phyloP scores from a whole-genome alignment of 2,113 vertebrate genomes.

The Ptychochromis oligacanthus region DNA sequence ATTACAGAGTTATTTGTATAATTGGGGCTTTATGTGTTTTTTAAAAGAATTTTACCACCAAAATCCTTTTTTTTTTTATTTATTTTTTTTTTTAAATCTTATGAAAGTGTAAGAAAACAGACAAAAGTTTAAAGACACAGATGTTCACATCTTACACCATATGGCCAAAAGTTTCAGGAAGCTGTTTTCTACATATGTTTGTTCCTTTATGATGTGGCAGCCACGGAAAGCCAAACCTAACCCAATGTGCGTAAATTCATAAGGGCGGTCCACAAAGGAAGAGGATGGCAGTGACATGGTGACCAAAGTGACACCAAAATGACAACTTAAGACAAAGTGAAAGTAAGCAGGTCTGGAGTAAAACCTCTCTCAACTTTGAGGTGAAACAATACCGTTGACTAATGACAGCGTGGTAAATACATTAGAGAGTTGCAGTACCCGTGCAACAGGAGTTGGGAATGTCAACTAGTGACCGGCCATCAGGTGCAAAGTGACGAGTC shows the following conservation, averaged over 20 bases:
- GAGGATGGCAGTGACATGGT: too few relatives aligned
- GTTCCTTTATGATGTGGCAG: neutral
- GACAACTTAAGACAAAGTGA: neutral
- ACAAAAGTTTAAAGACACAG: neutral
- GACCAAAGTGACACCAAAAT: neutral
- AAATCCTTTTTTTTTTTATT: too few relatives aligned
- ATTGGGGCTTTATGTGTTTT: neutral
- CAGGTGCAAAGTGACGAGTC: neutral
- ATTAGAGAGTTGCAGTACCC: neutral
- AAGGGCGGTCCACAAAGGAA: neutral
- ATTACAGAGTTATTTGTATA: slow-evolving; percentile 31
- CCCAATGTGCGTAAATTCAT: neutral
- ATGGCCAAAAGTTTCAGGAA: neutral
- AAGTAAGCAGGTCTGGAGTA: neutral
- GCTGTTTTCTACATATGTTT: neutral
- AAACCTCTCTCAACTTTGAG: neutral
- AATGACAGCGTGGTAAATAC: neutral
- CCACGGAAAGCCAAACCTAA: neutral
- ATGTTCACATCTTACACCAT: neutral
- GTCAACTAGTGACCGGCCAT: too few relatives aligned
- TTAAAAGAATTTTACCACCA: neutral
- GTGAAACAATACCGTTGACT: neutral
- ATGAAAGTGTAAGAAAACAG: neutral
- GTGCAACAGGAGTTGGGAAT: too few relatives aligned
- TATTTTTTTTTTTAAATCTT: too few relatives aligned